A percentile compares a stretch with the other conserved stretches of the same genome.
Conservation (phyloP, 2,888 invertebrate species). For the Apodemia duryi region DNA sequence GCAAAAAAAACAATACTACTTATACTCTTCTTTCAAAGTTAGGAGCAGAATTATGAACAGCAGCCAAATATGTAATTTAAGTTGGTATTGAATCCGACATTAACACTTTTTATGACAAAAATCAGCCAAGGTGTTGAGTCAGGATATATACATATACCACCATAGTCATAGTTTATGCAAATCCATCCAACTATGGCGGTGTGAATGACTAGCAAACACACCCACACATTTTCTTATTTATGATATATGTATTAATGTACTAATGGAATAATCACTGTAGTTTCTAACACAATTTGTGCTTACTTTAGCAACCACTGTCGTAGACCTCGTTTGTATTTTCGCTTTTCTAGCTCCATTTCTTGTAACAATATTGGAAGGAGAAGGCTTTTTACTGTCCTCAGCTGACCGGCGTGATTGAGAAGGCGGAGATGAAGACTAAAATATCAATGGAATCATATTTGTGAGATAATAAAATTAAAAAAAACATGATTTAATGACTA, state of each 20-base stretch:
- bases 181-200: not conserved
- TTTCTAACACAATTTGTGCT: not conserved
- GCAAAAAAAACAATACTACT: too few species aligned
- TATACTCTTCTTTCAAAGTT: too few species aligned
- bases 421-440: conserved; percentile 53
- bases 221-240: not conserved
- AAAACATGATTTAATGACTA: not conserved
- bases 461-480: not conserved
- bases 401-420: conserved; percentile 50
- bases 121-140: too few species aligned
- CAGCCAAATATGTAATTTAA: too few species aligned
- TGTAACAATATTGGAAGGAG: conserved; percentile 74
- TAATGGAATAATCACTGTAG: not conserved
- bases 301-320: conserved; percentile 74
- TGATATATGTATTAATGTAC: not conserved
- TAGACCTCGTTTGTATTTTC: conserved; percentile 82
- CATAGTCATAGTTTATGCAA: too few species aligned
- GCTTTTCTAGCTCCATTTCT: conserved; percentile 81
- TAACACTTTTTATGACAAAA: too few species aligned
- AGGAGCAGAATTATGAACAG: too few species aligned
- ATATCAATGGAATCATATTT: not conserved
- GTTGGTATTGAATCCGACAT: too few species aligned
- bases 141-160: too few species aligned
- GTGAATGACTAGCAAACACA: not conserved
- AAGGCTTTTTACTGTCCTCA: conserved; percentile 55